Base-by-base conservation (phyloP, 2,888 invertebrate genomes). In the Pycnomerus fuliginosus region DNA sequence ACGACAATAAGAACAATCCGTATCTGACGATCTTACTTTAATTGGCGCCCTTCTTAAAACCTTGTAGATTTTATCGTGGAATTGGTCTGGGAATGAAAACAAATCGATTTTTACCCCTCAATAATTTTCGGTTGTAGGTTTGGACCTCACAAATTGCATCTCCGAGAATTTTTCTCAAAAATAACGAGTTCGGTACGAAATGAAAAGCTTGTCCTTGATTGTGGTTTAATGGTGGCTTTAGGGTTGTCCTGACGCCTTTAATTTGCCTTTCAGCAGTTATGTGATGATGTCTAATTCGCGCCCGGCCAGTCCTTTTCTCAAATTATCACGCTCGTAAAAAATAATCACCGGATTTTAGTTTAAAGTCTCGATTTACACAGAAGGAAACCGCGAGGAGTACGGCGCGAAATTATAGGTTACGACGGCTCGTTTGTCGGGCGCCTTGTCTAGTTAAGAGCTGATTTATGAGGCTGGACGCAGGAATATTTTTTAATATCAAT, bases 391-490 rank as follows among this genome's bases (percentile, higher is more conserved):
- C 41, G 41, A 42, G 32, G 34, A 28, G 29, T 34, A 42, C 41
- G 8, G 20, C 8, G 29, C 35, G 32, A 70, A 69, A 70, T 69
- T 69, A 69, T 56, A 67, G 68, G 68, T 64, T 66, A 50, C 55
- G 61, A 62, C 61, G 57, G 62, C 69, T 70, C 64, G 65, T 70
- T 70, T 68, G 65, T 64, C 62, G 66, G 69, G 68, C 68, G 68
- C 68, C 69, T 65, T 64, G 67, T 68, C 68, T 69, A 69, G 68
- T 70, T 70, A 70, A 58, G 61, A 50, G 45, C 64, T 68, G 68
- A 70, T 69, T 70, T 70, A 65, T 58, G 52, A 35, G 40, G 30
- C n/a, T n/a, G n/a, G n/a, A n/a, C n/a, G n/a, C n/a, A n/a, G n/a
- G n/a, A n/a, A n/a, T n/a, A n/a, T n/a, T n/a, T n/a, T n/a, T n/a